A percentile compares a stretch with the other conserved stretches of the same genome.
Conservation (phyloP, 2,888 invertebrate genomes). For the Eupithecia subumbrata region DNA sequence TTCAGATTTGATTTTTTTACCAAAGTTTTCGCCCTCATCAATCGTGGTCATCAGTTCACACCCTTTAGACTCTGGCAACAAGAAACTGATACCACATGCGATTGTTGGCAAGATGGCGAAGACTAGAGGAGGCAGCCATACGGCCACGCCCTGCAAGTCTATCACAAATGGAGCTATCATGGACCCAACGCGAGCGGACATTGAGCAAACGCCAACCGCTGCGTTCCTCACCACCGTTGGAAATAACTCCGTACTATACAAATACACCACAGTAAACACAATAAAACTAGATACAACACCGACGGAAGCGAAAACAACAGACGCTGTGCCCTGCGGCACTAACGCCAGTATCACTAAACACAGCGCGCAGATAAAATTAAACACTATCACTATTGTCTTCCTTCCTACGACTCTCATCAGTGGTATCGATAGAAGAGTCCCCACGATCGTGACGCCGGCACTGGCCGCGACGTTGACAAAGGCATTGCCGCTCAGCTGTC, state of each 20-base stretch:
- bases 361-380: slow-evolving; percentile 85
- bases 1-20: slow-evolving; percentile 52
- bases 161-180: slow-evolving; percentile 93
- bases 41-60: slow-evolving; percentile 90
- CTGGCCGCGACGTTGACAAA: slow-evolving; percentile 92
- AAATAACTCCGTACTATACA: slow-evolving; percentile 94
- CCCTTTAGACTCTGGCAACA: slow-evolving; percentile 91
- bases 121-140: slow-evolving; percentile 87
- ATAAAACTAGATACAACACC: slow-evolving; percentile 92
- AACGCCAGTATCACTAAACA: slow-evolving; percentile 85
- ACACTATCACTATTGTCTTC: slow-evolving; percentile 85
- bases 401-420: slow-evolving; percentile 87
- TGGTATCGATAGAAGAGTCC: slow-evolving; percentile 86
- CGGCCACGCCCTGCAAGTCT: slow-evolving; percentile 75
- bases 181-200: slow-evolving; percentile 93
- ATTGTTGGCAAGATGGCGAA: slow-evolving; percentile 89
- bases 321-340: slow-evolving; percentile 70
- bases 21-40: slow-evolving; percentile 89
- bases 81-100: slow-evolving; percentile 78
- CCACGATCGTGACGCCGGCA: slow-evolving; percentile 85
- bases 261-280: slow-evolving; percentile 93
- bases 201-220: slow-evolving; percentile 94
- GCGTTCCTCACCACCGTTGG: slow-evolving; percentile 95
- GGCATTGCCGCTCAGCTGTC: slow-evolving; percentile 90
- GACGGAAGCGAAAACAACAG: slow-evolving; percentile 86